These are phyloP conservation scores for Drosophila barbarae DNA, from an alignment of 2,888 invertebrate species.

Conservation along the genomic window DNA sequence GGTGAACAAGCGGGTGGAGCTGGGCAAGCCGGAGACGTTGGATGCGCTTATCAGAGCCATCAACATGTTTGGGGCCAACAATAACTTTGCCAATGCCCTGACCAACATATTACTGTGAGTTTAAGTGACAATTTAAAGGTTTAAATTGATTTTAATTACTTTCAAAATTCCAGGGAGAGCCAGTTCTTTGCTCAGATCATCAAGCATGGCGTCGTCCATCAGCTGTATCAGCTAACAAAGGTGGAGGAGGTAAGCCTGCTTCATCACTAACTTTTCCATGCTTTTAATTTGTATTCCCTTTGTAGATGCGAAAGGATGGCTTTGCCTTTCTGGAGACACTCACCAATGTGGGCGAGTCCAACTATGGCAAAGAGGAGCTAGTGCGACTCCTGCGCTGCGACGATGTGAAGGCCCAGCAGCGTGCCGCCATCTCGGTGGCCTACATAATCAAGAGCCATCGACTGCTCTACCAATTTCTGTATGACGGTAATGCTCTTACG, in stretches of 20 bases:
- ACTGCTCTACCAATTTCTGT: slow-evolving; percentile 76
- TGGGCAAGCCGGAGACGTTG: slow-evolving; percentile 77
- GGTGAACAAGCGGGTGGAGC: slow-evolving; percentile 75
- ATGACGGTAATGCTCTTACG: slow-evolving; percentile 77
- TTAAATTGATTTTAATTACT: too few species aligned
- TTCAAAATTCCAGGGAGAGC: slow-evolving; percentile 69
- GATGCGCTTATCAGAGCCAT: slow-evolving; percentile 77
- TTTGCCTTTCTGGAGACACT: slow-evolving; percentile 76
- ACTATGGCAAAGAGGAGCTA: slow-evolving; percentile 79
- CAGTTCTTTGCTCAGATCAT: slow-evolving; percentile 79
- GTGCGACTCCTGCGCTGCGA: slow-evolving; percentile 76
- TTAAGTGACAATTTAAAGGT: fast-evolving
- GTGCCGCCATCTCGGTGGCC: slow-evolving; percentile 78
- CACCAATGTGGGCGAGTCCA: slow-evolving; percentile 78
- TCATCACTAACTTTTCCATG: neutral
- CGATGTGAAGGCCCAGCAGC: slow-evolving; percentile 71
- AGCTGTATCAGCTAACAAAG: slow-evolving; percentile 77
- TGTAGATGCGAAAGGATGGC: slow-evolving; percentile 74
- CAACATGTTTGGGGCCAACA: slow-evolving; percentile 75
- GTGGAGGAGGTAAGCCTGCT: slow-evolving; percentile 66
- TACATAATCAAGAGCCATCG: slow-evolving; percentile 77
- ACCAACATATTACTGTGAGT: slow-evolving; percentile 78
- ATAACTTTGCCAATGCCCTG: slow-evolving; percentile 75
- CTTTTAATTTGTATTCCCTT: neutral
- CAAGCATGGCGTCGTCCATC: slow-evolving; percentile 77